Base-by-base conservation (phyloP, 2,113 vertebrate species). In the Uropsilus gracilis region DNA sequence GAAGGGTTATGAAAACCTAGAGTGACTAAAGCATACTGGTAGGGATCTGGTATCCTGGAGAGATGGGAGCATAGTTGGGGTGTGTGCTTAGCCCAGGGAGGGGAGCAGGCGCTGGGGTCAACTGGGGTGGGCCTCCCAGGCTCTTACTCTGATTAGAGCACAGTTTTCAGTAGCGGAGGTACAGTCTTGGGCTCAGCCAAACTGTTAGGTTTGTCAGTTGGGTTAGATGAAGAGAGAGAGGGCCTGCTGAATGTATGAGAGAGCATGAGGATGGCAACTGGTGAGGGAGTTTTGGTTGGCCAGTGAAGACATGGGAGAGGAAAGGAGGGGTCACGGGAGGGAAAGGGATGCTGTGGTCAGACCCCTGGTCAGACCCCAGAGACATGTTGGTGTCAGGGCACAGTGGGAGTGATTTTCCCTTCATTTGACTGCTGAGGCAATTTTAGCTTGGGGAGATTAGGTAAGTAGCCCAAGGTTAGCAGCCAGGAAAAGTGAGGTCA, bases 401-500 rank as follows among this genome's bases (percentile, higher is more conserved):
- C 46, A 24, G 20, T 53, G 44, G 2, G 46, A 55, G 46, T 87
- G 34, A 34, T 76, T 59, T 86, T 78, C 48, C 78, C 57, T 48
- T 30, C 17, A 1, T 34, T 69, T 69, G 18, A 61, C 50, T 61
- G 0, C 37, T 55, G 48, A 61, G 46, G 53, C 48, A 83, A 0
- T 61, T 39, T 22, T 2, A 61, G 22, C 20, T 63, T 66, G 42
- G 66, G 72, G 39, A 61, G 0, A 16, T 63, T 39, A 57, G 22
- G 37, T 89, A 13, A 32, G 2, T 30, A 46, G 76, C 28, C 91
- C 5, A 20, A 8, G 39, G 30, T 86, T 59, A 84, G 64, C 71
- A 90, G 46, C 83, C 66, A 72, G 89, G 68, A 89, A 57, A n/a
- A 55, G 28, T 73, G 78, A 86, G 61, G 53, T 80, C n/a, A 20